phyloP scores from a whole-genome alignment of 2,113 vertebrate genomes.

The Cromileptes altivelis region DNA sequence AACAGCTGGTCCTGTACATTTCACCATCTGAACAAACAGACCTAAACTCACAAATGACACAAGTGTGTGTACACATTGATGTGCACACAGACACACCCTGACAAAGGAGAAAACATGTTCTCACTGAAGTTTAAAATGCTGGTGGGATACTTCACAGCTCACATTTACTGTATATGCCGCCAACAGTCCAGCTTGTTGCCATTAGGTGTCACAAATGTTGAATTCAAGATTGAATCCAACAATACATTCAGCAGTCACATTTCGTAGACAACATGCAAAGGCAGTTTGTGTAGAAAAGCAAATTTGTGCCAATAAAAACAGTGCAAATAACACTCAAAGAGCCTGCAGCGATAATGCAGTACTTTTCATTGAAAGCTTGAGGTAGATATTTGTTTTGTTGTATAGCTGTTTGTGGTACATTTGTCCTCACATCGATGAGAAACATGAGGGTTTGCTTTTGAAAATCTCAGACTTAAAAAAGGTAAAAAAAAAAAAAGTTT shows the following conservation, averaged over 20 bases:
- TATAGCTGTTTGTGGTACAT: slow-evolving; percentile 41
- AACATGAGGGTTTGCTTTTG: not conserved
- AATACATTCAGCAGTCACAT: slow-evolving; percentile 64
- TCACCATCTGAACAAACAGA: slow-evolving; percentile 19
- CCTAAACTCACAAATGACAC: not conserved
- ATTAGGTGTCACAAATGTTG: slow-evolving; percentile 16
- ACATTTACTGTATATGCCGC: not conserved
- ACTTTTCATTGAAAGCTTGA: slow-evolving; percentile 43
- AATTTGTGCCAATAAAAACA: slow-evolving; percentile 44
- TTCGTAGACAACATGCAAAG: slow-evolving; percentile 35
- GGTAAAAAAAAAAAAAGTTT: not conserved
- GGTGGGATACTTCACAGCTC: not conserved
- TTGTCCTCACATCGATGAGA: not conserved
- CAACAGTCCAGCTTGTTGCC: not conserved
- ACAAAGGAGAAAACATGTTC: not conserved
- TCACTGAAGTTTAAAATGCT: not conserved
- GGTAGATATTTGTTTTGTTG: slow-evolving; percentile 59
- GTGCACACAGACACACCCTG: not conserved
- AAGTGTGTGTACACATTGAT: not conserved
- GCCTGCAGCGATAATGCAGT: not conserved
- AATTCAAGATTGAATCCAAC: slow-evolving; percentile 12
- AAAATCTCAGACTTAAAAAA: slow-evolving; percentile 1
- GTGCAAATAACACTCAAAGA: slow-evolving; percentile 73
- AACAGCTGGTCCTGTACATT: not conserved
- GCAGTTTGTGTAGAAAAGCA: not conserved